Conservation (phyloP, 2,888 invertebrate genomes). For the Aromia moschata region DNA sequence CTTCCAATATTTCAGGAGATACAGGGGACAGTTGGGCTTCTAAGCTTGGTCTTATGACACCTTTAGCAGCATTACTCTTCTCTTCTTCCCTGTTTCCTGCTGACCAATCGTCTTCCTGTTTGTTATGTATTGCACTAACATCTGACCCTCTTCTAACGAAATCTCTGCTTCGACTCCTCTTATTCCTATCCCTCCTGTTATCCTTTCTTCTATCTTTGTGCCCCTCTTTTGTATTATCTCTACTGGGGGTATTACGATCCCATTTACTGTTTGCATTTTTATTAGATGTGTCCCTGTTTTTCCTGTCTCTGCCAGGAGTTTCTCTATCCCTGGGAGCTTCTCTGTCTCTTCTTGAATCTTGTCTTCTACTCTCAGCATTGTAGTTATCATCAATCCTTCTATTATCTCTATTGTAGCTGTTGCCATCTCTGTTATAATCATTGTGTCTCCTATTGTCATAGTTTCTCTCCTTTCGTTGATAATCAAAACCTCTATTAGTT, state of each 20-base stretch:
- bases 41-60: constrained; percentile 42
- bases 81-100: constrained; percentile 29
- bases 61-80: constrained; percentile 30
- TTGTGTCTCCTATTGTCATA: constrained; percentile 23
- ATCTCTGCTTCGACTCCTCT: constrained; percentile 41
- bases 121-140: constrained; percentile 16
- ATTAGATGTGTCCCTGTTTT: constrained; percentile 18
- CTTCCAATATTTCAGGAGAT: constrained; percentile 42
- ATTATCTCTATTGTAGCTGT: constrained; percentile 27
- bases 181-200: constrained; percentile 35
- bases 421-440: constrained; percentile 26
- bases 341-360: constrained; percentile 23
- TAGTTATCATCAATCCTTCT: constrained; percentile 30
- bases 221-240: constrained; percentile 26
- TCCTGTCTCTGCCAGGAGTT: constrained; percentile 14
- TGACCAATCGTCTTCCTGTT: constrained; percentile 2
- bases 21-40: constrained; percentile 52
- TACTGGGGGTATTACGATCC: constrained; percentile 22
- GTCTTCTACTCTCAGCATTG: constrained; percentile 25
- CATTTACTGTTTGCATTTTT: constrained; percentile 22
- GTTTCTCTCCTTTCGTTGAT: constrained; percentile 9
- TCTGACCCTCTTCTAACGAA: constrained; percentile 25
- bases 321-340: constrained; percentile 26
- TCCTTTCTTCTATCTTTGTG: constrained; percentile 28
- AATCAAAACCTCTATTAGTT: constrained; percentile 9